Conservation (phyloP, 2,888 invertebrate genomes). For the Philereme vetulata region DNA sequence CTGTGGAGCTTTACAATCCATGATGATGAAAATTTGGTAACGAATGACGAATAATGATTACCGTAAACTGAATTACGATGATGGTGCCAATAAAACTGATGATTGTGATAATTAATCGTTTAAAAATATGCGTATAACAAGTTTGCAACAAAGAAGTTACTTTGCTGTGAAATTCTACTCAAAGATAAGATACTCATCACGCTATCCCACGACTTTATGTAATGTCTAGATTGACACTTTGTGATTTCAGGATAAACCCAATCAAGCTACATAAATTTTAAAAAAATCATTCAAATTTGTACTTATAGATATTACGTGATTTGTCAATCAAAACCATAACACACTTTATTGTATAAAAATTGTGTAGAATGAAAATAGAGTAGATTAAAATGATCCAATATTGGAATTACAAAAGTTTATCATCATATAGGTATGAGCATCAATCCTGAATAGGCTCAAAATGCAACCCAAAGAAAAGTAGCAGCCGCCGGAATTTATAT, state of each 20-base stretch:
- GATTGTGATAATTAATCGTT: conserved; percentile 10
- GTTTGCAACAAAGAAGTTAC: not conserved
- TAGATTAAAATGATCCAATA: conserved; percentile 6
- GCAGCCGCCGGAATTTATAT: conserved; percentile 36
- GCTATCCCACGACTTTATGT: too few relatives aligned
- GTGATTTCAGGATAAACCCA: not conserved
- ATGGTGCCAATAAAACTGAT: not conserved
- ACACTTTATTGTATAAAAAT: conserved; percentile 2
- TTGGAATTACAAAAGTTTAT: conserved; percentile 44
- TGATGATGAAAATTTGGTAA: conserved; percentile 26
- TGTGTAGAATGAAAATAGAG: conserved; percentile 13
- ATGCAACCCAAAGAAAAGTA: conserved; percentile 38
- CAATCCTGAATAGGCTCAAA: conserved; percentile 45
- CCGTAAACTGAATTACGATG: not conserved
- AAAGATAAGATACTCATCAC: too few relatives aligned
- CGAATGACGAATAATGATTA: not conserved
- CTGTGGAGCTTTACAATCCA: conserved; percentile 23
- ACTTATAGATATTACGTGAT: too few relatives aligned
- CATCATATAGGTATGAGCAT: conserved; percentile 45
- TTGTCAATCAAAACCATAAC: too few relatives aligned
- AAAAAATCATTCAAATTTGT: not conserved
- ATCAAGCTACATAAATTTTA: conserved; percentile 2
- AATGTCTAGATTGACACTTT: too few relatives aligned
- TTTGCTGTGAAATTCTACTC: too few relatives aligned
- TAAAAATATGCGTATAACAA: not conserved